Evolutionary conservation across 1,140 invertebrate genomes (phyloP).

Genomic region (Magallana angulata): DNA sequence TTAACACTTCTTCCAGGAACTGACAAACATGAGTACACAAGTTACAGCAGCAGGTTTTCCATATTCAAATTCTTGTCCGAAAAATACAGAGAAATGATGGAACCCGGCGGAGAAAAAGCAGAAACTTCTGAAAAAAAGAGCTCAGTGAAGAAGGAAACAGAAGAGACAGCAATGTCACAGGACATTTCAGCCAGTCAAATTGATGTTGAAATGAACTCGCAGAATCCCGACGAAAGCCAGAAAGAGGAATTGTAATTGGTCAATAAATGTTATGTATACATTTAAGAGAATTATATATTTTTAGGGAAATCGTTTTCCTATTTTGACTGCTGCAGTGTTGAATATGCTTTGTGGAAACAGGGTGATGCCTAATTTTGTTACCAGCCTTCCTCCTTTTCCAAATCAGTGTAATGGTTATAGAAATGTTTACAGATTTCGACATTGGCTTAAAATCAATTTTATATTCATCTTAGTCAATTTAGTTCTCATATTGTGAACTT

Average conservation of each 20-base stretch:
- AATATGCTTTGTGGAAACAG: no score
- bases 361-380: no score
- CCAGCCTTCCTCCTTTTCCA: no score
- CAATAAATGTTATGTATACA: neutral
- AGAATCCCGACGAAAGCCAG: neutral
- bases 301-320: no score
- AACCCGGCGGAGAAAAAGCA: neutral
- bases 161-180: neutral
- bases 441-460: no score
- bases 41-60: slow-evolving; percentile 52
- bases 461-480: no score
- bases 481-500: no score
- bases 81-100: slow-evolving; percentile 44
- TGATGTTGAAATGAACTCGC: slow-evolving; percentile 20
- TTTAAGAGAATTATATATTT: no score
- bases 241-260: slow-evolving; percentile 14
- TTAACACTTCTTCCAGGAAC: slow-evolving; percentile 42
- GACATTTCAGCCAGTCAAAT: slow-evolving; percentile 10
- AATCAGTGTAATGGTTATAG: no score
- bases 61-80: slow-evolving; percentile 57
- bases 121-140: neutral
- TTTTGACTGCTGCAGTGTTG: no score
- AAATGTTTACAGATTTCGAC: no score
- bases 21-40: slow-evolving; percentile 56
- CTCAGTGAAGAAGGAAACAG: neutral